Evolutionary conservation across 2,888 invertebrate genomes (phyloP).

Genomic region (Trachelus stipa): DNA sequence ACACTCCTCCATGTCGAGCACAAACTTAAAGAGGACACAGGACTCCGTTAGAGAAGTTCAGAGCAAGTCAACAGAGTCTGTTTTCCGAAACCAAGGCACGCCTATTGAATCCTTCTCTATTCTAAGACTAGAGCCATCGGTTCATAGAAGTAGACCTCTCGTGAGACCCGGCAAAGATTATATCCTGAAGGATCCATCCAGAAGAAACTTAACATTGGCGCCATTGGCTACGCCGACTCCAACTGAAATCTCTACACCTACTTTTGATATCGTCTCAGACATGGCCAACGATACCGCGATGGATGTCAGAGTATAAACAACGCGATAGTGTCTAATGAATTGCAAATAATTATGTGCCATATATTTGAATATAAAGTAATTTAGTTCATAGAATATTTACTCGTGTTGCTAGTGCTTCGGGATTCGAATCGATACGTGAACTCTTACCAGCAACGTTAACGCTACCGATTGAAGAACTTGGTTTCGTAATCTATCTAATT

Average conservation of each 20-base stretch:
- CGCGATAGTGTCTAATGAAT: neutral
- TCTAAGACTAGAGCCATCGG: constrained; percentile 43
- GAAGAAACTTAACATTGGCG: constrained; percentile 41
- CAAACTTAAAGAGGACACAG: constrained; percentile 42
- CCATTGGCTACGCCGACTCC: constrained; percentile 56
- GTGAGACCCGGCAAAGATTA: constrained; percentile 39
- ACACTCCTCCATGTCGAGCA: constrained; percentile 49
- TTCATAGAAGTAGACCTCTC: constrained; percentile 44
- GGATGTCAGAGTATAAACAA: constrained; percentile 50
- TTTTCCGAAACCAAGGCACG: constrained; percentile 36
- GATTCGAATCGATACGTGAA: neutral
- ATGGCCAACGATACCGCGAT: constrained; percentile 50
- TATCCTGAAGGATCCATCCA: constrained; percentile 40
- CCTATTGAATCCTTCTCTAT: constrained; percentile 36
- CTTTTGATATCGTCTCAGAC: constrained; percentile 54
- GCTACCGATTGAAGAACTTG: neutral
- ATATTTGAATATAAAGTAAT: neutral
- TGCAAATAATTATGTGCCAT: too few relatives aligned
- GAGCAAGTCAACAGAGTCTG: constrained; percentile 57
- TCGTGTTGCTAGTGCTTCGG: neutral
- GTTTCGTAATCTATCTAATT: neutral
- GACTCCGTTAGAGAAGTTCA: constrained; percentile 33
- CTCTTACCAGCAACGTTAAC: neutral
- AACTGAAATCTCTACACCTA: constrained; percentile 58
- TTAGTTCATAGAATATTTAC: neutral